Evolutionary conservation across 30 jellyfish, hydroid and myxozoan genomes (phyloP).

Genomic region (Chironex yamaguchii): DNA sequence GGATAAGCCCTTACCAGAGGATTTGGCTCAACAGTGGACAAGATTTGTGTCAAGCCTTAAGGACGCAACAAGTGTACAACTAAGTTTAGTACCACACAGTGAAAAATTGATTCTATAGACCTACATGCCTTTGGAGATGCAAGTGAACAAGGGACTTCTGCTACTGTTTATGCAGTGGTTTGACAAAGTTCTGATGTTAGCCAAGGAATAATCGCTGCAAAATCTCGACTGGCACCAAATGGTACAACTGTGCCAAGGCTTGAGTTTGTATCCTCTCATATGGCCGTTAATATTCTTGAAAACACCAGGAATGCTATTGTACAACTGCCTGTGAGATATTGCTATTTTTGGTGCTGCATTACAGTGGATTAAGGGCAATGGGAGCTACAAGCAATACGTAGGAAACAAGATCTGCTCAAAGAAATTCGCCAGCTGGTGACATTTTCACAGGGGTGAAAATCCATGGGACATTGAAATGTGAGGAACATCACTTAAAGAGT

Average conservation of each 20-base stretch:
- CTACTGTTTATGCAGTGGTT: no score
- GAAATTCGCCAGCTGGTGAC: constrained; percentile 52
- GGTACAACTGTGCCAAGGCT: constrained; percentile 33
- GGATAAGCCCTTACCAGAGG: no score
- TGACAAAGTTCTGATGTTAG: no score
- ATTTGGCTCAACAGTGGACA: no score
- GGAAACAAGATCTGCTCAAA: constrained; percentile 57
- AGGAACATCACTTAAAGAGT: constrained; percentile 6
- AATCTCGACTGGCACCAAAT: constrained; percentile 23
- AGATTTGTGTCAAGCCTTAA: no score
- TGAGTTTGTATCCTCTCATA: constrained; percentile 44
- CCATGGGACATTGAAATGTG: constrained; percentile 75
- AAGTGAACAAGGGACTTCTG: constrained; percentile 38
- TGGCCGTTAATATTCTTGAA: constrained; percentile 47
- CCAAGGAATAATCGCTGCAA: constrained; percentile 20
- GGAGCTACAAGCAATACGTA: constrained; percentile 70
- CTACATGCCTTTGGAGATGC: constrained; percentile 63
- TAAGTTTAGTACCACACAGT: background rate
- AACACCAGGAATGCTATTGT: background rate
- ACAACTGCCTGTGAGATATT: background rate
- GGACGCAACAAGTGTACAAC: no score
- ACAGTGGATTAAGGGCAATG: constrained; percentile 66
- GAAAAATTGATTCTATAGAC: background rate
- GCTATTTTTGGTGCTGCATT: constrained; percentile 66
- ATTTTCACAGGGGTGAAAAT: constrained; percentile 45